Conservation (phyloP, 2,888 invertebrate species). For the Parascotia fuliginaria region DNA sequence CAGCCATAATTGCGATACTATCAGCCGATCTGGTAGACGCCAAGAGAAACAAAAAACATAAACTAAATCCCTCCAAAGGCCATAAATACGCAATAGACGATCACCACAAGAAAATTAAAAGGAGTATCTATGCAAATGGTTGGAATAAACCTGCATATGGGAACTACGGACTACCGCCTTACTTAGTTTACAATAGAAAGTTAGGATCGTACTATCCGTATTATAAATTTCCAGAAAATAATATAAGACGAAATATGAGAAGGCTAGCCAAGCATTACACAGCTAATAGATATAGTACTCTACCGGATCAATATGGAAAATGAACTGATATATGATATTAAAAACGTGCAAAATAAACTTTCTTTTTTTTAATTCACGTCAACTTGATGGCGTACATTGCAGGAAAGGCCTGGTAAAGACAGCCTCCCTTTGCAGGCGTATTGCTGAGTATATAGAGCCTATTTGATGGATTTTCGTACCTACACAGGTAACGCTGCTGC, state of each 20-base stretch:
- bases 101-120: constrained; percentile 44
- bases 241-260: constrained; percentile 44
- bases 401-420: too few relatives aligned
- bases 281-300: constrained; percentile 8
- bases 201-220: constrained; percentile 72
- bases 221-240: constrained; percentile 64
- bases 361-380: background rate
- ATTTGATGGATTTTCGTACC: too few relatives aligned
- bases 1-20: constrained; percentile 24
- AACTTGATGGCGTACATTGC: too few relatives aligned
- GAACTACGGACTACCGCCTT: constrained; percentile 62
- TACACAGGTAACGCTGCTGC: too few relatives aligned
- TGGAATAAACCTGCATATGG: constrained; percentile 47
- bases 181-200: constrained; percentile 72
- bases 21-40: constrained; percentile 19
- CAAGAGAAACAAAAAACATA: constrained; percentile 21
- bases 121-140: constrained; percentile 50
- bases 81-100: constrained; percentile 3
- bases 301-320: constrained; percentile 4
- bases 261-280: constrained; percentile 15
- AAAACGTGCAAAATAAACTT: too few relatives aligned
- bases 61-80: background rate
- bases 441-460: too few relatives aligned
- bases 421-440: too few relatives aligned
- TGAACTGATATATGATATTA: background rate